Percentiles rank a stretch among this genome's conserved stretches.
phyloP scores from a whole-genome alignment of 92 coral and sea anemone genomes.

The Pocillopora meandrina region DNA sequence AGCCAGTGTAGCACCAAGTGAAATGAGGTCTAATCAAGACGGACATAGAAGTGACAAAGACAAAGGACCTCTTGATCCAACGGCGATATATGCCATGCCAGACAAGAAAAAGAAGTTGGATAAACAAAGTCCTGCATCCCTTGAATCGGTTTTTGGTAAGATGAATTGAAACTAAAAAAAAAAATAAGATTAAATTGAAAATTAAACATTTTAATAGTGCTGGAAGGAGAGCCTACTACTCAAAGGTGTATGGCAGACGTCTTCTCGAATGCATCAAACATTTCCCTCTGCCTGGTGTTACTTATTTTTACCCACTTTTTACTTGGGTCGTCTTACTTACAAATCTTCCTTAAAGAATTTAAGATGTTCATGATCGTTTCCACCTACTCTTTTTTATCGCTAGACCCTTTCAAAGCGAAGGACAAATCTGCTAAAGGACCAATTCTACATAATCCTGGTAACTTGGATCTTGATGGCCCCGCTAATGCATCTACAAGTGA shows the following conservation, averaged over 20 bases:
- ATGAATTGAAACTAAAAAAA: background rate
- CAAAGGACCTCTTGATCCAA: slow-evolving; percentile 61
- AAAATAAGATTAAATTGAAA: background rate
- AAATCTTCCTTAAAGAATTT: background rate
- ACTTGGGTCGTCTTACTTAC: no score
- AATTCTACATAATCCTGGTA: slow-evolving; percentile 32
- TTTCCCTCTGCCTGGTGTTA: background rate
- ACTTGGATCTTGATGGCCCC: slow-evolving; percentile 67
- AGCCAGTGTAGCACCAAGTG: slow-evolving; percentile 40
- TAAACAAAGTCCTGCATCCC: background rate
- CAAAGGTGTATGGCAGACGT: background rate
- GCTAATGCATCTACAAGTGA: slow-evolving; percentile 56
- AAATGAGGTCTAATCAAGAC: slow-evolving; percentile 32
- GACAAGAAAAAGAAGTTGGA: slow-evolving; percentile 52
- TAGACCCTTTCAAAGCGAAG: slow-evolving; percentile 84
- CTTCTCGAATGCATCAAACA: background rate
- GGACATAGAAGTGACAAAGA: slow-evolving; percentile 27
- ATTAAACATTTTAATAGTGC: background rate
- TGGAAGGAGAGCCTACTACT: background rate
- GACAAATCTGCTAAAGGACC: slow-evolving; percentile 61
- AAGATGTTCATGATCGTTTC: no score
- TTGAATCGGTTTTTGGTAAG: slow-evolving; percentile 18
- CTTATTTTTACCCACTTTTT: no score
- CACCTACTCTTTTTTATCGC: slow-evolving; percentile 44
- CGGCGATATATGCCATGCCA: slow-evolving; percentile 55